Evolutionary conservation across 2,888 invertebrate genomes (phyloP).

Genomic region (Lithodes maja): DNA sequence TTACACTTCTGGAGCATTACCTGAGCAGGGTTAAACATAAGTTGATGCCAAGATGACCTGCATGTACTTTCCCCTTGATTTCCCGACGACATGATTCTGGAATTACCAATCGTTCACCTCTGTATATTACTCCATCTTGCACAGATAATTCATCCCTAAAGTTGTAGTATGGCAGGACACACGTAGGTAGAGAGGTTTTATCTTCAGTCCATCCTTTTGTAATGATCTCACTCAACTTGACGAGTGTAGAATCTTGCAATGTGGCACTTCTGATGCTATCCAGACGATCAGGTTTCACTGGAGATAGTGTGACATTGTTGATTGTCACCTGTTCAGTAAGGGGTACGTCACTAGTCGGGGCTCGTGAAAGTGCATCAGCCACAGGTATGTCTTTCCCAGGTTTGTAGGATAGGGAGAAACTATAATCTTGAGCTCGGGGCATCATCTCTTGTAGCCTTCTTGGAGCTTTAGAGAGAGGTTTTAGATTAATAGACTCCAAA

Average conservation of each 20-base stretch:
- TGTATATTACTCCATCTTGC: conserved; percentile 9
- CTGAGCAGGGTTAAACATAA: neutral
- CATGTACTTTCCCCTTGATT: conserved; percentile 2
- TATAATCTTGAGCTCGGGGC: neutral
- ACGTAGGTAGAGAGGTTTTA: neutral
- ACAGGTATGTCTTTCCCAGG: conserved; percentile 14
- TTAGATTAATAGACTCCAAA: too few relatives aligned
- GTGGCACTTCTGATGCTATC: conserved; percentile 1
- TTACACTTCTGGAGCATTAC: too few relatives aligned
- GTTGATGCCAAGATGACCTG: conserved; percentile 18
- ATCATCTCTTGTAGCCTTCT: neutral
- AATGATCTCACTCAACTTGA: neutral
- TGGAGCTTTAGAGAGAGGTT: too few relatives aligned
- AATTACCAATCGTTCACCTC: neutral
- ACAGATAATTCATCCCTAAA: neutral
- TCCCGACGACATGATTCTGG: neutral
- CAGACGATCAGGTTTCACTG: conserved; percentile 1
- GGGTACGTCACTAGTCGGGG: neutral
- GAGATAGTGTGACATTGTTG: neutral
- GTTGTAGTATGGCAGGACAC: neutral
- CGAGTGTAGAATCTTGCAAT: neutral
- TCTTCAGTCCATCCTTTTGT: neutral
- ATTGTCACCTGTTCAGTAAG: neutral
- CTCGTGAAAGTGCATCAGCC: neutral
- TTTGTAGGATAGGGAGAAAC: neutral